A percentile compares a stretch with the other conserved stretches of the same genome.
Conservation (phyloP, 1,140 invertebrate genomes). For the Leptinotarsa texana region DNA sequence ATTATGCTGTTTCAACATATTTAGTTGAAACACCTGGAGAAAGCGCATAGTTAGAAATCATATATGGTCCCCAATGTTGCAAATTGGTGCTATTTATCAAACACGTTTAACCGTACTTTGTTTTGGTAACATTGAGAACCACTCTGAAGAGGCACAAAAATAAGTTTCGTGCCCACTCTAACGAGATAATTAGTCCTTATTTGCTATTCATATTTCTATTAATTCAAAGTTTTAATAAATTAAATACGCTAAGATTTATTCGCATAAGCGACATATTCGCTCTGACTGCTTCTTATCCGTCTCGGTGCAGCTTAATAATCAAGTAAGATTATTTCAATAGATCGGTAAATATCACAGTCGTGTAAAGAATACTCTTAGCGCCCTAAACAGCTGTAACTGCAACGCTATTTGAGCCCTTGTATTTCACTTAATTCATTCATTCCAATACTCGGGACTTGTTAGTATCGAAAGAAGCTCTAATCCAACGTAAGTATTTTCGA, state of each 20-base stretch:
- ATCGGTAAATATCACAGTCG: constrained; percentile 54
- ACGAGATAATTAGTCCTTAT: constrained; percentile 33
- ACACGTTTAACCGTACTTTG: background rate
- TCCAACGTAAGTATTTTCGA: no score
- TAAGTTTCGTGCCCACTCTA: constrained; percentile 43
- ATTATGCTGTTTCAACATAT: no score
- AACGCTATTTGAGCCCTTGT: constrained; percentile 46
- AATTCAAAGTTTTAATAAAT: constrained; percentile 26
- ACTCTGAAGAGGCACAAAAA: constrained; percentile 37
- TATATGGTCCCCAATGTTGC: background rate
- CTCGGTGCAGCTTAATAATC: constrained; percentile 27
- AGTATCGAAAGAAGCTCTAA: background rate
- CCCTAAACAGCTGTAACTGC: constrained; percentile 51
- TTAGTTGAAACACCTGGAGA: constrained; percentile 1
- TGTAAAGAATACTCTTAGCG: constrained; percentile 52
- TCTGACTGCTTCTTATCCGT: constrained; percentile 36
- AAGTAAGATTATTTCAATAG: constrained; percentile 36
- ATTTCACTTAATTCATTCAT: constrained; percentile 1
- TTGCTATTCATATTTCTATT: constrained; percentile 22
- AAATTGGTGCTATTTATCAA: background rate
- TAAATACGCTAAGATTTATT: constrained; percentile 46
- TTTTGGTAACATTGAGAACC: background rate
- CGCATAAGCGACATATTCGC: constrained; percentile 16
- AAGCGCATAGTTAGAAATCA: background rate
- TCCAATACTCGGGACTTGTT: background rate